A percentile compares a stretch with the other conserved stretches of the same genome.
These are phyloP conservation scores for Megaustenia siamemsis DNA, from an alignment of 2,888 invertebrate species.

Conservation along the genomic window DNA sequence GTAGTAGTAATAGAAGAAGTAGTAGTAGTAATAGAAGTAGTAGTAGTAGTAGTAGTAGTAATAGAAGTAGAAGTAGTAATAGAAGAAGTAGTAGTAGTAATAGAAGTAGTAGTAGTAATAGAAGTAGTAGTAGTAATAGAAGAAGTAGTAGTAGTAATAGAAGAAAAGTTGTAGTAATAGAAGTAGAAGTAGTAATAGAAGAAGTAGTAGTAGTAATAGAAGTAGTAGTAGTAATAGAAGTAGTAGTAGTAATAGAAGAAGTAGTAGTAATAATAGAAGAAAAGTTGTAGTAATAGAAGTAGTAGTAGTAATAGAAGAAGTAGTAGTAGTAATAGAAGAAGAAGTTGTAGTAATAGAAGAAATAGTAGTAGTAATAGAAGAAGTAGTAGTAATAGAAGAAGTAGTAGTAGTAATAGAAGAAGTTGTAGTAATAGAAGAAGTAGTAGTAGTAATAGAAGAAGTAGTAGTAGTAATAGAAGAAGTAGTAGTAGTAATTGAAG, in stretches of 20 bases:
- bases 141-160: background rate
- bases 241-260: background rate
- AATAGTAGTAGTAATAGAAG: constrained; percentile 30
- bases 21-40: too few relatives aligned
- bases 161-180: too few relatives aligned
- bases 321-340: constrained; percentile 23
- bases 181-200: background rate
- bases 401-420: background rate
- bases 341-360: constrained; percentile 34
- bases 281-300: too few relatives aligned
- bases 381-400: constrained; percentile 5
- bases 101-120: background rate
- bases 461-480: constrained; percentile 33
- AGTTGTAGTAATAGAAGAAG: constrained; percentile 39
- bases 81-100: background rate
- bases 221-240: background rate
- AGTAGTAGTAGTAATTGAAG: constrained; percentile 47
- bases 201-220: background rate
- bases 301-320: background rate
- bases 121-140: background rate
- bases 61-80: background rate
- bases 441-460: constrained; percentile 39
- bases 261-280: background rate
- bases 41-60: background rate
- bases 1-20: too few relatives aligned